Conservation (phyloP, 1,140 invertebrate genomes). For the Pantala flavescens region DNA sequence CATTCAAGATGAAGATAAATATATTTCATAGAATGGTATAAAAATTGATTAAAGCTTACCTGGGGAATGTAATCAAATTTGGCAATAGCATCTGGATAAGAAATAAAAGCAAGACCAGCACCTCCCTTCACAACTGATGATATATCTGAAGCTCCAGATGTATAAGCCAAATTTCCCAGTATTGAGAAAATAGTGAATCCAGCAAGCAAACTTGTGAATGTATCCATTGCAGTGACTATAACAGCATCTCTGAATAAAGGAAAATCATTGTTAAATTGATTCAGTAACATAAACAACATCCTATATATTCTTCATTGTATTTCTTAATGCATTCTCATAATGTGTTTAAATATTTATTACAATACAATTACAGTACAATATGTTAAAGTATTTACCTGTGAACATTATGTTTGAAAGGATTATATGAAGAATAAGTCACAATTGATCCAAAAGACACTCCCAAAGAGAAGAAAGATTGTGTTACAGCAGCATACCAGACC, state of each 20-base stretch:
- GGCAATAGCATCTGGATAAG: conserved; percentile 43
- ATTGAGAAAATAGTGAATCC: conserved; percentile 44
- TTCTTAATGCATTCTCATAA: no score
- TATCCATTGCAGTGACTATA: conserved; percentile 40
- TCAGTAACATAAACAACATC: no score
- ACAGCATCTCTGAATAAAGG: conserved; percentile 35
- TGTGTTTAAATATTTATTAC: no score
- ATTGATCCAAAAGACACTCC: conserved; percentile 67
- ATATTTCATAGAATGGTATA: not conserved
- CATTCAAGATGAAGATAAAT: not conserved
- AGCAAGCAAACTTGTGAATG: conserved; percentile 41
- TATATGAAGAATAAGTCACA: conserved; percentile 74
- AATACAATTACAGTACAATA: no score
- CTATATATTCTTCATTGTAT: no score
- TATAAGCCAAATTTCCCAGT: conserved; percentile 32
- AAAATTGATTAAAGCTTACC: conserved; percentile 19
- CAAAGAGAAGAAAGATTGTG: conserved; percentile 76
- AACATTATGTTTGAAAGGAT: conserved; percentile 69
- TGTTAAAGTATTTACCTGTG: conserved; percentile 73
- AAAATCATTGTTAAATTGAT: no score
- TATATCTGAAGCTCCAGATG: conserved; percentile 26
- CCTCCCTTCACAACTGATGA: conserved; percentile 31
- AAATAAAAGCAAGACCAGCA: conserved; percentile 37
- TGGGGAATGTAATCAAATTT: conserved; percentile 39
- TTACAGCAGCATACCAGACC: conserved; percentile 77